Evolutionary conservation across 2,113 vertebrate species (phyloP), one percentile per base, ranked within the genome.

Genomic region (Lampris megalopsis): DNA sequence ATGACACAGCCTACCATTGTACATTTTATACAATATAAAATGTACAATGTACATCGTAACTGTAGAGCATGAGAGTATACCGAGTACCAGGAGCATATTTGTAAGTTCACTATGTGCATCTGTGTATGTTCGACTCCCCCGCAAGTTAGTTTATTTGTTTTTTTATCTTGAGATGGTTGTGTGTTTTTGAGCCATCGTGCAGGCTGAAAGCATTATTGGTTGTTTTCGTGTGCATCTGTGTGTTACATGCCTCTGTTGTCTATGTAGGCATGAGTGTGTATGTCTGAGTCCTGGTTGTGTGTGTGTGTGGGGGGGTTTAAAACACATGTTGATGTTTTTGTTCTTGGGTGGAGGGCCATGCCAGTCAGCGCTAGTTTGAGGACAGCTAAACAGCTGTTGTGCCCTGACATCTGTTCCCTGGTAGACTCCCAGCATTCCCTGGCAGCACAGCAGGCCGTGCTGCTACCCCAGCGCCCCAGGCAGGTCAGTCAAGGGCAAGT

Each of bases 381-480:
- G 88, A 81, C 86, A 90, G 72, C 87, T 85, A 83, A 91, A 77
- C 92, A 93, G 90, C 89, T 92, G 90, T 82, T 88, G 77, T 84
- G 78, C 71, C 77, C 76, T 81, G 83, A 76, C 86, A 91, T 91
- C 90, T 92, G 89, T 86, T 90, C 69, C 66, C 85, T 84, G 86
- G 84, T 54, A 82, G 74, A 80, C 78, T 82, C 83, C 64, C 84
- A 87, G 81, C 86, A 79, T 84, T 76, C 73, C 71, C 66, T 75
- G 24, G 72, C 81, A 48, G 80, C 84, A 82, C 90, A 89, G 88
- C 86, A 82, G 87, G 86, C 87, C 75, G 10, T 70, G 73, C 36
- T 74, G 75, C 74, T 71, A 47, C 80, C 24, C 24, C 71, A 78
- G 69, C 83, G 86, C 90, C 92, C 37, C 53, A 64, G 89, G 90